These are phyloP conservation scores for Cyclopterus lumpus DNA, from an alignment of 2,797 vertebrate genomes.

Conservation along the genomic window DNA sequence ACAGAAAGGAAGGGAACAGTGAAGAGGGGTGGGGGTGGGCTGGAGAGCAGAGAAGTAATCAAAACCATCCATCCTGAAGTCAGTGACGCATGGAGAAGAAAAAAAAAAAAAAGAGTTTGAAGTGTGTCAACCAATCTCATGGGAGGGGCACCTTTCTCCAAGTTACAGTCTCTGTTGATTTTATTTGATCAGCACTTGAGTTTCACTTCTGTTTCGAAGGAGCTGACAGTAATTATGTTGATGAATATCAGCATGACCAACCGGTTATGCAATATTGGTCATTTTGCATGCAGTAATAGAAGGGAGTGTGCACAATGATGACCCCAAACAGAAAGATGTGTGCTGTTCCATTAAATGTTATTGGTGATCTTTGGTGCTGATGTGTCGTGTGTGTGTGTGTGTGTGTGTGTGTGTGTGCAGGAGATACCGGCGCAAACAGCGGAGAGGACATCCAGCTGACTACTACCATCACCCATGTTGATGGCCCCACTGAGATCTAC, in stretches of 20 bases:
- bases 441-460: conserved; percentile 95
- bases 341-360: rapidly evolving
- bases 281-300: neutral
- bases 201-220: conserved; percentile 31
- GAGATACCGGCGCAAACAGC: conserved; percentile 87
- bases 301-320: neutral
- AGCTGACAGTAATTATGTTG: conserved; percentile 25
- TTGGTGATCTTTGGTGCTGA: neutral
- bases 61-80: conserved; percentile 77
- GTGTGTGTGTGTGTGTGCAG: conserved; percentile 73
- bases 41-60: conserved; percentile 64
- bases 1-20: conserved; percentile 30
- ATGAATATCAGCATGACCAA: conserved; percentile 21
- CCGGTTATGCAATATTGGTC: neutral
- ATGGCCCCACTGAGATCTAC: conserved; percentile 94
- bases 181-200: conserved; percentile 29
- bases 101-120: conserved; percentile 43
- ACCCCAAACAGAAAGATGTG: neutral
- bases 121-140: conserved; percentile 34
- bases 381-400: neutral
- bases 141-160: conserved; percentile 31
- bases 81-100: conserved; percentile 39
- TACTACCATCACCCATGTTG: conserved; percentile 94
- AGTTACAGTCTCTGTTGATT: conserved; percentile 46
- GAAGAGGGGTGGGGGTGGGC: conserved; percentile 10